Base-by-base conservation (phyloP, 2,888 invertebrate species). In the Keiferia lycopersicella region DNA sequence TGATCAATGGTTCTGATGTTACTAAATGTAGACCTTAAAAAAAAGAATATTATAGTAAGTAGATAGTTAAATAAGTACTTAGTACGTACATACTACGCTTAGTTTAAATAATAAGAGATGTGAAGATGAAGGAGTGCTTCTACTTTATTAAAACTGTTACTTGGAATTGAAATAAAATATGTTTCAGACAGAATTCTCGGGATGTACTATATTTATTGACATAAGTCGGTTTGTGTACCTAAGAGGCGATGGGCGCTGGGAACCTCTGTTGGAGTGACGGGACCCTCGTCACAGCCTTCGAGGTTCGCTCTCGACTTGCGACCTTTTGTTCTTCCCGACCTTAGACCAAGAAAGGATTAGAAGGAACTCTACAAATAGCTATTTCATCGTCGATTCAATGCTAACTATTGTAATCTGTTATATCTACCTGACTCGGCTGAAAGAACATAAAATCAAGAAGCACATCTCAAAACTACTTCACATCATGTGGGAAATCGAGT, bases 211-310 rank as follows among this genome's bases (percentile, higher is more conserved):
- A 45, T 57, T 63, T 48, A 60, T 57, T 63, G 61, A 61, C 61
- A 38, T 51, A 50, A 61, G 61, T 50, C 38, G 50, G 51, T 51
- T 60, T 60, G 60, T 60, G 22, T 48, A 45, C 60, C 39, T 60
- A 30, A 53, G 22, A 22, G 38, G 60, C 22, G 57, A 51, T 48
- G 45, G 38, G 45, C n/a, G 57, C 51, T 56, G 45, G 61, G 38
- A 18, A 56, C 22, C 60, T n/a, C 60, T 6, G 16, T n/a, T 26
- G 7, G 60, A 58, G 58, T 58, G 58, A 60, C 26, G 66, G 68
- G 68, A 72, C 69, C 69, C 69, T 68, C 65, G 68, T 70, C 70
- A 69, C 68, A 62, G 62, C 45, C 45, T 45, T 11, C 11, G 51
- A 18, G 51, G 56, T 34, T 30, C 6, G 34, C 56, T 30, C 30